Base-by-base conservation (phyloP, 1,140 invertebrate genomes). In the Stegodyphus mimosarum region DNA sequence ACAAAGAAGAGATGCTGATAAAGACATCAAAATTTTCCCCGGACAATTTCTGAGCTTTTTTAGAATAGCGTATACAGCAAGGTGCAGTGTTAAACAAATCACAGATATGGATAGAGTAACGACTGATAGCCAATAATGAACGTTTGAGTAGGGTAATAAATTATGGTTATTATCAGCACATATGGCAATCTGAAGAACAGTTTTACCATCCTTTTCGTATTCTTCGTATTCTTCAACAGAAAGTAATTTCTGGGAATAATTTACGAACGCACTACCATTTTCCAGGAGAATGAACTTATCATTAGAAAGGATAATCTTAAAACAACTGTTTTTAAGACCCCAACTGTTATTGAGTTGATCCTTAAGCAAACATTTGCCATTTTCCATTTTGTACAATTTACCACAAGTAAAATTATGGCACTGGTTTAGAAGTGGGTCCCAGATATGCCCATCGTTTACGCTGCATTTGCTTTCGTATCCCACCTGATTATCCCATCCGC, bases 1-100 rank as follows among this genome's bases (percentile, higher is more conserved):
- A 3, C 92, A 73, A 18, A 92, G 89, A 0, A 93, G 87, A 6
- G 90, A 89, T 5, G 90, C 88, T 2, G 92, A 91, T 7, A 93
- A 87, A 71, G 91, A 92, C 83, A 92, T 90, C 1, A 92, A 89
- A 88, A 92, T 92, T 50, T 91, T 91, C 4, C 92, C 92, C 0
- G 92, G 92, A 11, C 92, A 87, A 87, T 92, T 93, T 48, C 91
- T 88, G 53, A 92, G 87, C 76, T 90, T 90, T 17, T 90, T 89
- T n/a, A 93, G 89, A 0, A 92, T 48, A 6, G 87, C 66, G 81
- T 92, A 92, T 0, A 92, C 90, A 2, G 91, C 15, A 15, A 93
- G 90, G 70, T 92, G 91, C 6, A 91, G 64, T 15, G 88, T 71
- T 6, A 92, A 88, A 66, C 90, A 91, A 10, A 89, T 80, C 0